Evolutionary conservation across 2,888 invertebrate species (phyloP).

Genomic region (Branchipolynoe longqiensis): DNA sequence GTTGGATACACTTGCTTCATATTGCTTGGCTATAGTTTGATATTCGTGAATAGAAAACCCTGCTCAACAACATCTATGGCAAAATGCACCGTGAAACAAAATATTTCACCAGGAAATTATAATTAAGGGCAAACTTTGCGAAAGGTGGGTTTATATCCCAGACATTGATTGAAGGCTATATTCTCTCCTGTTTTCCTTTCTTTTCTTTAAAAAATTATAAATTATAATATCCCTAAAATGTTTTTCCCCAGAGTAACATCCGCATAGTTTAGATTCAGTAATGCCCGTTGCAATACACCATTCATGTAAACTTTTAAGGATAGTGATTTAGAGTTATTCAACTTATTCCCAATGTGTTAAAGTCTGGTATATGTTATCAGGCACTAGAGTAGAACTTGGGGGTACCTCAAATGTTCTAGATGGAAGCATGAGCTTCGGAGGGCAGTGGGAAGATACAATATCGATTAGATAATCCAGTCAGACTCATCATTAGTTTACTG

Average conservation of each 20-base stretch:
- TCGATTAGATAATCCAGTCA: background rate
- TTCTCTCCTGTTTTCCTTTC: no score
- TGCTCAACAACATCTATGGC: background rate
- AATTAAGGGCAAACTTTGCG: no score
- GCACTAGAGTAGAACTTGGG: background rate
- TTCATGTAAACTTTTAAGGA: no score
- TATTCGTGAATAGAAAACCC: background rate
- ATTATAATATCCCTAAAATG: no score
- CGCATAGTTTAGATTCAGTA: no score
- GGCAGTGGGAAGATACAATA: slow-evolving; percentile 27
- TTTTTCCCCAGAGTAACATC: no score
- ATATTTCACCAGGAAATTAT: background rate
- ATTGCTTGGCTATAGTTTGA: background rate
- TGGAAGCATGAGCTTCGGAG: slow-evolving; percentile 56
- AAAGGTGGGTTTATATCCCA: background rate
- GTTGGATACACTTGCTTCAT: no score
- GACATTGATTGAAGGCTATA: background rate
- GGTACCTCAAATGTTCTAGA: slow-evolving; percentile 58
- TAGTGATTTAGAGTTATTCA: background rate
- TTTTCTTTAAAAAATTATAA: no score
- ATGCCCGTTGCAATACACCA: no score
- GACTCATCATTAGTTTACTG: background rate
- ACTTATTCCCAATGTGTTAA: background rate
- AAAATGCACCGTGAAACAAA: slow-evolving; percentile 10
- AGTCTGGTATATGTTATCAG: slow-evolving; percentile 40